Evolutionary conservation across 2,797 vertebrate species (phyloP), one percentile per base, ranked within the genome.

Genomic region (Luscinia luscinia): DNA sequence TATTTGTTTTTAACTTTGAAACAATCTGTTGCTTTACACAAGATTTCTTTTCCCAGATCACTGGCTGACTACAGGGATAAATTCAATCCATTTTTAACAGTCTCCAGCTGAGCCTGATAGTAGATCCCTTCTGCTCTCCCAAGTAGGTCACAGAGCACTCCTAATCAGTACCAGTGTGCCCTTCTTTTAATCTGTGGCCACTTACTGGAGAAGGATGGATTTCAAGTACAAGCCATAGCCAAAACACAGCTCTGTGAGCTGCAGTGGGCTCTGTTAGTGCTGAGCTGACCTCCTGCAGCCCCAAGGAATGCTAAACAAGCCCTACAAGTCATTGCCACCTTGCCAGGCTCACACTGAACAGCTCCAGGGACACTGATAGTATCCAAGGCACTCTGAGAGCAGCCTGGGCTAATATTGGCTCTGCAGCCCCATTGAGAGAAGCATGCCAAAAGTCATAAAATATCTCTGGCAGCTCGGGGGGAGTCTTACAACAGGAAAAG

Each of bases 371-470:
- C 78, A 68, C 67, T 80, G 86, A 64, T 5, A 84, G 72, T 11
- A 82, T 55, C 86, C 92, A 72, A 87, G 86, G 59, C 70, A 78
- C 67, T 63, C 70, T 17, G 54, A 79, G 34, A 79, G 74, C 67
- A 80, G 93, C 59, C 61, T 45, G 80, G 63, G 78, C 92, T 93
- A 43, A 83, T 61, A 61, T 15, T 80, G 93, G 90, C 80, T 89
- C 84, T 64, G 64, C 58, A 90, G 51, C 67, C 73, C 58, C 90
- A 77, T 36, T 48, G 86, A 80, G 57, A 49, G 51, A 63, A 67
- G 19, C 4, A 0, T 38, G 64, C 55, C 34, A 86, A 80, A 94
- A 81, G 79, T 72, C 87, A 89, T 89, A 80, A 70, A 83, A 51
- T 45, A 64, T 30, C 55, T 27, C 81, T 26, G 64, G 43, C 77